These are phyloP conservation scores for Platyrinchus mystaceus DNA, from an alignment of 2,797 vertebrate species.

Conservation along the genomic window DNA sequence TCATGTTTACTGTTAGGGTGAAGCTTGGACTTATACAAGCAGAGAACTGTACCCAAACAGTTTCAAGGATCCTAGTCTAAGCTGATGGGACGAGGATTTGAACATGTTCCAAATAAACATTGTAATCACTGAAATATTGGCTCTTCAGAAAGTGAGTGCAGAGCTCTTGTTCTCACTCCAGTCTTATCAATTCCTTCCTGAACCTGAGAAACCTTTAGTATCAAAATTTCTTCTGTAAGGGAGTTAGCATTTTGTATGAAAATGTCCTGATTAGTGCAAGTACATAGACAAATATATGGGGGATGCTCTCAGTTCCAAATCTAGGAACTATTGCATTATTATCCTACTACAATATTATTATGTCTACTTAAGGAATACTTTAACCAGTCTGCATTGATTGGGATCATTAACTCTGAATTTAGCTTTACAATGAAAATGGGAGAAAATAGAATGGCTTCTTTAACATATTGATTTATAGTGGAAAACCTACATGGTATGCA, in stretches of 20 bases:
- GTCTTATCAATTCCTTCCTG: background rate
- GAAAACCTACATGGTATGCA: background rate
- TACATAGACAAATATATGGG: background rate
- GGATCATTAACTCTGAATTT: background rate
- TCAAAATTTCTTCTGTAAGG: background rate
- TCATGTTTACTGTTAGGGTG: background rate
- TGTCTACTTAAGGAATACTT: background rate
- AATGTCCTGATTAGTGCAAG: background rate
- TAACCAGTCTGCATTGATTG: background rate
- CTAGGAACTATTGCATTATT: background rate
- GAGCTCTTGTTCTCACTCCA: background rate
- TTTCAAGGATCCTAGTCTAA: background rate
- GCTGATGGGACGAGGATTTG: background rate
- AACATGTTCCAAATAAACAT: background rate
- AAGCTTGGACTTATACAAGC: background rate
- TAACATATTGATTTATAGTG: background rate
- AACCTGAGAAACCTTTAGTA: background rate
- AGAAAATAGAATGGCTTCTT: background rate
- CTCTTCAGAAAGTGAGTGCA: background rate
- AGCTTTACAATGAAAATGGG: background rate
- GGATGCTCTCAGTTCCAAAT: background rate
- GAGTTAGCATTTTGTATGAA: background rate
- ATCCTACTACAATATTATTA: background rate
- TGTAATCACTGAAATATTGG: background rate
- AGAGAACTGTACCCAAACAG: background rate